Evolutionary conservation across 2,797 vertebrate species (phyloP).

Genomic region (Pipistrellus pipistrellus): DNA sequence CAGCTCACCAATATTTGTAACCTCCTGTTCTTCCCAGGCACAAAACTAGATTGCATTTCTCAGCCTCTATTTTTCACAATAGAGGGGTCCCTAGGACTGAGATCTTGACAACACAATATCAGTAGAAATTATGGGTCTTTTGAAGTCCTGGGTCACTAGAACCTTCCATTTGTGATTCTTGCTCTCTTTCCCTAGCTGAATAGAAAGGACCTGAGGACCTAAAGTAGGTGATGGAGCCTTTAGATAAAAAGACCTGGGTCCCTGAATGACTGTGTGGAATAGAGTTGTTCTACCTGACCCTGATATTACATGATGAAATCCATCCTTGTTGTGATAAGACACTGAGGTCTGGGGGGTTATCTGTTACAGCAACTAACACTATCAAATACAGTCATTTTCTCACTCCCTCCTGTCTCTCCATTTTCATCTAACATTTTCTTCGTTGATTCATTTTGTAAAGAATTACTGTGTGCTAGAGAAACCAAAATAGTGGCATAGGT

Average conservation of each 20-base stretch:
- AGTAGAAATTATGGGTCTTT: neutral
- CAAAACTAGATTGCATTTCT: neutral
- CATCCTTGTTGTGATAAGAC: neutral
- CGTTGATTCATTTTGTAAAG: neutral
- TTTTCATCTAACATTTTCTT: constrained; percentile 40
- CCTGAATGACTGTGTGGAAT: neutral
- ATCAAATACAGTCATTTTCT: constrained; percentile 29
- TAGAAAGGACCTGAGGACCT: neutral
- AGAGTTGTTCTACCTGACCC: neutral
- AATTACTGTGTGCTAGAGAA: neutral
- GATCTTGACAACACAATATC: neutral
- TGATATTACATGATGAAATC: neutral
- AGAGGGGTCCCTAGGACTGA: neutral
- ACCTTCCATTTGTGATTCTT: neutral
- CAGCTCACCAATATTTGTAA: neutral
- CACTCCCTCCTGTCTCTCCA: neutral
- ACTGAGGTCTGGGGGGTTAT: neutral
- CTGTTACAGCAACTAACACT: neutral
- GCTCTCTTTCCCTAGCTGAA: neutral
- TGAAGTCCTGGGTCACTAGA: neutral
- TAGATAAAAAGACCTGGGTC: neutral
- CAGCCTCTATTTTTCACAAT: neutral
- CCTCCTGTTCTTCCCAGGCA: neutral
- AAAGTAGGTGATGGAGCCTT: neutral
- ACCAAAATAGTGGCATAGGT: too few species aligned